Percentiles rank a stretch among this genome's conserved stretches.
Evolutionary conservation across 2,113 vertebrate species (phyloP).

Genomic region (mouse (Mus musculus)): DNA sequence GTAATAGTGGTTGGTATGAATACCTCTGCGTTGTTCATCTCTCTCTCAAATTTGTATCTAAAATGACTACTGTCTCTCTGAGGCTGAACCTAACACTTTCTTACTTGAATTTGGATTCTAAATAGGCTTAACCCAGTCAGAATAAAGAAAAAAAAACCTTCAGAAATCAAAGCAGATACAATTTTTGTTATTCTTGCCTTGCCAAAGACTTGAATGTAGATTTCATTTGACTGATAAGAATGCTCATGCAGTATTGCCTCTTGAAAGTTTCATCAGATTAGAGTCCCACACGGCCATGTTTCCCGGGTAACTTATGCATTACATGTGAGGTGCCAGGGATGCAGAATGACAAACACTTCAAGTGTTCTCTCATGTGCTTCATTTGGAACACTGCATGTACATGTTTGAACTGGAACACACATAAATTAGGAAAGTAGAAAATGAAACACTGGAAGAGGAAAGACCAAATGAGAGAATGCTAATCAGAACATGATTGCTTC

Average conservation of each 20-base stretch:
- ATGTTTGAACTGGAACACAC: neutral
- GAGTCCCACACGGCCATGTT: neutral
- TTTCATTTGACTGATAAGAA: constrained; percentile 50
- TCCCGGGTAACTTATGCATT: neutral
- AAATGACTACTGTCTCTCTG: constrained; percentile 53
- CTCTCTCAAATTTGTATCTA: constrained; percentile 53
- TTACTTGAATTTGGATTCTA: constrained; percentile 46
- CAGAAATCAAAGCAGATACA: constrained; percentile 51
- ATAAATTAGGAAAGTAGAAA: too few species aligned
- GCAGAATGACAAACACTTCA: too few species aligned
- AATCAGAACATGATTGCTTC: too few species aligned
- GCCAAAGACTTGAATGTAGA: neutral
- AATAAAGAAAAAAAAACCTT: constrained; percentile 56
- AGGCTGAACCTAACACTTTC: neutral
- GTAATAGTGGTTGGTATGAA: neutral
- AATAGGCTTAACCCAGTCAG: neutral
- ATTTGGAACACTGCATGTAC: too few species aligned
- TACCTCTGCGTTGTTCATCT: neutral
- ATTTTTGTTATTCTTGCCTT: constrained; percentile 44
- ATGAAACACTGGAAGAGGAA: neutral
- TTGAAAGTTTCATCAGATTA: constrained; percentile 69
- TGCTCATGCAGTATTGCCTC: constrained; percentile 1
- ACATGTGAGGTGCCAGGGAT: neutral
- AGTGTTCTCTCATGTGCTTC: too few species aligned
- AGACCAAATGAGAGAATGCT: neutral